Conservation (phyloP, 2,113 vertebrate genomes). For the Murina feae region DNA sequence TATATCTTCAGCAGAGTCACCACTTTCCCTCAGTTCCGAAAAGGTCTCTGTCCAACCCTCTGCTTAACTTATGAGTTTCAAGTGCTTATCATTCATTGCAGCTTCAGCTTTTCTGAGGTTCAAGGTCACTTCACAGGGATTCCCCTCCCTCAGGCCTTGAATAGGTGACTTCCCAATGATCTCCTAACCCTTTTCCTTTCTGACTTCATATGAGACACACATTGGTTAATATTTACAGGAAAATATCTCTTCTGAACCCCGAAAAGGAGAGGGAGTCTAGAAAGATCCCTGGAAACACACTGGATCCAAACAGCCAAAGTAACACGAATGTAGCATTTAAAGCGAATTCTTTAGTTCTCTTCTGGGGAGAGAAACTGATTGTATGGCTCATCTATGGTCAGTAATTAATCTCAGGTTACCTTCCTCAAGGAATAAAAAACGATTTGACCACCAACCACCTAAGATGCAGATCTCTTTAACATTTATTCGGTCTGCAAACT, state of each 20-base stretch:
- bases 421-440: background rate
- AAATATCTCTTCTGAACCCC: slow-evolving; percentile 32
- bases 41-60: background rate
- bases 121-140: background rate
- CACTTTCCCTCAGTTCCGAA: background rate
- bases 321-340: background rate
- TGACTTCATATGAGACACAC: slow-evolving; percentile 13
- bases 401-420: slow-evolving; percentile 29
- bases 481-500: background rate
- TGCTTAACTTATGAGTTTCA: background rate
- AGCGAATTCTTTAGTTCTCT: slow-evolving; percentile 18
- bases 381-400: background rate
- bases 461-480: background rate
- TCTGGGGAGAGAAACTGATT: slow-evolving; percentile 12
- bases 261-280: background rate
- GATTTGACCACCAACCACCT: slow-evolving; percentile 7
- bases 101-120: background rate
- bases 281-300: slow-evolving; percentile 33
- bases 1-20: background rate
- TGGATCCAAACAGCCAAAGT: slow-evolving; percentile 7
- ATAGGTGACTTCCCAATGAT: background rate
- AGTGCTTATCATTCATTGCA: background rate
- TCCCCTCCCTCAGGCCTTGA: background rate
- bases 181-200: background rate
- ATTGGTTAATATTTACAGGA: background rate